Evolutionary conservation across 2,797 vertebrate species (phyloP), one percentile per base, ranked within the genome.

Genomic region (Thaleichthys pacificus): DNA sequence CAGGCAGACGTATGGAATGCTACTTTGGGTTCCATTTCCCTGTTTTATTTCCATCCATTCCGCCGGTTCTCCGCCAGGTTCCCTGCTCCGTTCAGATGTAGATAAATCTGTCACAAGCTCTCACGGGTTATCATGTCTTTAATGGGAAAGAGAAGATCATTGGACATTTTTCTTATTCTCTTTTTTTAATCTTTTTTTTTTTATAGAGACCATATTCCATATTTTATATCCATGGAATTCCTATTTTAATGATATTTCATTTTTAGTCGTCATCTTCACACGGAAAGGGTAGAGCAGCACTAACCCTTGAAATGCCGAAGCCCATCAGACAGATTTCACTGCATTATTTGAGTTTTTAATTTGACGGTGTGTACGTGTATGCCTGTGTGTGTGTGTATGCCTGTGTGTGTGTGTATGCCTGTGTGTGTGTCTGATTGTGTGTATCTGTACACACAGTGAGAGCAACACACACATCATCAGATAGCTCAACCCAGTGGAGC

Each of bases 1-100:
- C 86, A 84, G 82, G 69, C 72, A 73, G 69, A 72, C 86, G 89
- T 88, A 85, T 89, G 88, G 87, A 87, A 81, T 81, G 71, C 38
- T 80, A 87, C 84, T 85, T 69, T 82, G 76, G 69, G 81, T 79
- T 71, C 19, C 9, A 63, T 75, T 80, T 80, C 57, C 54, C 79
- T 71, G 66, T 78, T 71, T 81, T 84, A 51, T 51, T 51, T 51
- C 49, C 49, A 17, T 51, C 49, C 62, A 82, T 77, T 73, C 79
- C 1, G 58, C 73, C 77, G 74, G 64, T 82, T 77, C n/a, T 73
- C 79, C 1, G 57, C 73, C 77, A 77, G 77, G 77, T 80, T 82
- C 76, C 67, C 26, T 75, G 76, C 76, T 83, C 69, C 66, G 28
- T 72, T 80, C 61, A 64, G 69, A 80, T 80, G 78, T 71, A 78